Conservation (phyloP, 2,888 invertebrate genomes). For the Heliconius hortense region DNA sequence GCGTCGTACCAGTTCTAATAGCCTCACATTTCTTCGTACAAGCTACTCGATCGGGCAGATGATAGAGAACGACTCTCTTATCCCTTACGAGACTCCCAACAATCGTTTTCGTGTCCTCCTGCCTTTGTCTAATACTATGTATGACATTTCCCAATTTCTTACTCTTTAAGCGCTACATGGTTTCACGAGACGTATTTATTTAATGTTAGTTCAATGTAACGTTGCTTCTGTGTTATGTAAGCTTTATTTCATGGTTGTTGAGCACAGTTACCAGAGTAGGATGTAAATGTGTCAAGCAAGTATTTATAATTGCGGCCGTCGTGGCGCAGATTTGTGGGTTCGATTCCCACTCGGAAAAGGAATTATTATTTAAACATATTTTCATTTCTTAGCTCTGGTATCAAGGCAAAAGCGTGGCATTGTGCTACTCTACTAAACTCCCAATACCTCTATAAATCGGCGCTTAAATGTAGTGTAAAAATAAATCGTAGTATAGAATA, state of each 20-base stretch:
- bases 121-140: conserved; percentile 26
- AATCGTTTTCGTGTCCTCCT: conserved; percentile 24
- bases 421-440: too few relatives aligned
- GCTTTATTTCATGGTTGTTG: background rate
- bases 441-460: too few relatives aligned
- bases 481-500: background rate
- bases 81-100: conserved; percentile 26
- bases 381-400: too few relatives aligned
- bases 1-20: conserved; percentile 63
- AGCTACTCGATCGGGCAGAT: conserved; percentile 66
- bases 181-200: background rate
- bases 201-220: conserved; percentile 2
- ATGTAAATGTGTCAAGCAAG: background rate
- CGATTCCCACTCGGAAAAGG: too few relatives aligned
- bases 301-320: background rate
- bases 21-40: conserved; percentile 70
- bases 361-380: too few relatives aligned
- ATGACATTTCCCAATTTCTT: conserved; percentile 9
- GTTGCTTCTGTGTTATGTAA: background rate
- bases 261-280: background rate
- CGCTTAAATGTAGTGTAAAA: too few relatives aligned
- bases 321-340: too few relatives aligned
- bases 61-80: conserved; percentile 52
- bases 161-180: background rate
- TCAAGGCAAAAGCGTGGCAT: too few relatives aligned